phyloP scores from a whole-genome alignment of 1,140 invertebrate species.

The Penaeus indicus region DNA sequence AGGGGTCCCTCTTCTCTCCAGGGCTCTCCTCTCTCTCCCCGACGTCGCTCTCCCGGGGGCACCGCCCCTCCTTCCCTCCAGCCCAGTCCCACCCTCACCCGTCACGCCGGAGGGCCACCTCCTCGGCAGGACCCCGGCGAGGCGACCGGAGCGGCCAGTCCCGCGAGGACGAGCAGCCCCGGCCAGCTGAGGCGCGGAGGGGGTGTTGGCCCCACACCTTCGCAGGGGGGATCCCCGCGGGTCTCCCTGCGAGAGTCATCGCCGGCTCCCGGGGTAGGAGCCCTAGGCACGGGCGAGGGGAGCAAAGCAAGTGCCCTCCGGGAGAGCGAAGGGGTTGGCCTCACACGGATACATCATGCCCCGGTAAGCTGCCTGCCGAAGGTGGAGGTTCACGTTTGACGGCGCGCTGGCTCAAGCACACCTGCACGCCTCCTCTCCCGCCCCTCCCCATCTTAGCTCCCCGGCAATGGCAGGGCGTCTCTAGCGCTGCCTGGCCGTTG shows the following conservation, averaged over 20 bases:
- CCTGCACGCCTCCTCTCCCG: background rate
- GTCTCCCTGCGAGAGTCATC: background rate
- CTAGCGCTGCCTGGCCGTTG: too few relatives aligned
- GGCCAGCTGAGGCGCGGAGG: too few relatives aligned
- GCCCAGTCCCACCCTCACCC: slow-evolving; percentile 41
- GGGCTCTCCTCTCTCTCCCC: slow-evolving; percentile 52
- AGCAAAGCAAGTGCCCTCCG: background rate
- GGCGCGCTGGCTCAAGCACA: background rate
- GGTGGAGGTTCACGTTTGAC: too few relatives aligned
- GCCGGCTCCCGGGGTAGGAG: background rate
- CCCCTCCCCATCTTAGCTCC: background rate
- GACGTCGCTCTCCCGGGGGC: slow-evolving; percentile 47
- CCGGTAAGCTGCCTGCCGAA: background rate
- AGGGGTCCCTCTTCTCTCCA: slow-evolving; percentile 44
- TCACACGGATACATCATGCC: slow-evolving; percentile 4
- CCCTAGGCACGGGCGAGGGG: slow-evolving; percentile 28
- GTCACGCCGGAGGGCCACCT: background rate
- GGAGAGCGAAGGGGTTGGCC: slow-evolving; percentile 26
- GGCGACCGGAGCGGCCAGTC: too few relatives aligned
- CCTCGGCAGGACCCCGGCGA: too few relatives aligned
- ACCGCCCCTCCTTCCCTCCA: slow-evolving; percentile 57
- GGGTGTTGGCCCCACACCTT: too few relatives aligned
- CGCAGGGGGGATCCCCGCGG: too few relatives aligned
- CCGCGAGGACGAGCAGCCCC: too few relatives aligned
- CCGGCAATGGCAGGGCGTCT: too few relatives aligned